These are phyloP conservation scores for Sebastes iracundus DNA, from an alignment of 2,797 vertebrate species.

Conservation along the genomic window DNA sequence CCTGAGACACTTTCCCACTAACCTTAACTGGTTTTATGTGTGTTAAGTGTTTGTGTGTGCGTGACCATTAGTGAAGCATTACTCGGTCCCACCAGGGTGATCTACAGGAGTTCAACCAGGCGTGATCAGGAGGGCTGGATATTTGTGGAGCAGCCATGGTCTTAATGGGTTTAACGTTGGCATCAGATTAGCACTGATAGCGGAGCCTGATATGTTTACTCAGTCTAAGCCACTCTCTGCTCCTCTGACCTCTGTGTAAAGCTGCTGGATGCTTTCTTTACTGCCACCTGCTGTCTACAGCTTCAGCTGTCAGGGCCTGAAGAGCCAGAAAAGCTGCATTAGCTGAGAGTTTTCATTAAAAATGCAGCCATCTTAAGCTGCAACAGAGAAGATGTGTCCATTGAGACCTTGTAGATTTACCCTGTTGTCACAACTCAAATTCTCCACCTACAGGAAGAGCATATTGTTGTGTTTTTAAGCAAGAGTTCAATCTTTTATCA, in stretches of 20 bases:
- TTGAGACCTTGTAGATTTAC: background rate
- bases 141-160: conserved; percentile 42
- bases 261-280: background rate
- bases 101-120: background rate
- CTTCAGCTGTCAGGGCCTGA: background rate
- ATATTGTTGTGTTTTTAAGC: background rate
- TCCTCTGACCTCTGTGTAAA: background rate
- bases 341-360: background rate
- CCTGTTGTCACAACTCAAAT: background rate
- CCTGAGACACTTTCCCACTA: background rate
- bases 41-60: background rate
- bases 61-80: background rate
- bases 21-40: background rate
- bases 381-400: background rate
- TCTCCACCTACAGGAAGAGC: background rate
- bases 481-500: background rate
- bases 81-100: background rate
- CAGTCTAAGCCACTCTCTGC: background rate
- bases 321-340: background rate
- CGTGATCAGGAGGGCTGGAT: conserved; percentile 24
- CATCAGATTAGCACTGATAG: conserved; percentile 36
- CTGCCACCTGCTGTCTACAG: conserved; percentile 41
- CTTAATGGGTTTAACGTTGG: conserved; percentile 52
- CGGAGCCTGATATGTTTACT: background rate
- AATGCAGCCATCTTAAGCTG: background rate